Percentiles rank a stretch among this genome's conserved stretches.
phyloP scores from a whole-genome alignment of 2,888 invertebrate species.

The Drosophila barbarae region DNA sequence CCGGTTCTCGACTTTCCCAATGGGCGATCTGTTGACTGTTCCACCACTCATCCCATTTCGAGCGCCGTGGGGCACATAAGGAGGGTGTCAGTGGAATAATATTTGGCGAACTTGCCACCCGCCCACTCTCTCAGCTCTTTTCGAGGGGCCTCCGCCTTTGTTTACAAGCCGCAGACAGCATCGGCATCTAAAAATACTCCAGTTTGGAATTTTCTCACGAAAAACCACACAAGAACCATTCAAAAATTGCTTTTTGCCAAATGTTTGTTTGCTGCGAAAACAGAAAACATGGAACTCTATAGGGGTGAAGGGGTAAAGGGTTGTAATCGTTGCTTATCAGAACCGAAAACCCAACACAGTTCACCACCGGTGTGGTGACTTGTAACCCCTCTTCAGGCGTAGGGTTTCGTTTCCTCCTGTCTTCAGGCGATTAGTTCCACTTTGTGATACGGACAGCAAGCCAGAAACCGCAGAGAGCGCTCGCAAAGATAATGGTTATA shows the following conservation, averaged over 20 bases:
- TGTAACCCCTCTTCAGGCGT: constrained; percentile 3
- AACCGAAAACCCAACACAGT: constrained; percentile 15
- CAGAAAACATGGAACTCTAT: constrained; percentile 2
- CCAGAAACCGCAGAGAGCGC: constrained; percentile 17
- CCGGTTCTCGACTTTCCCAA: constrained; percentile 8
- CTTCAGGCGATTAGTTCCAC: constrained; percentile 21
- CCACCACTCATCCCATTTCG: neutral
- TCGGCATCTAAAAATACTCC: constrained; percentile 37
- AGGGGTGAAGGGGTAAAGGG: neutral
- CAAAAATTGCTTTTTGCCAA: constrained; percentile 16
- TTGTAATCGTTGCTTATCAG: constrained; percentile 21
- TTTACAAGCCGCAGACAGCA: constrained; percentile 30
- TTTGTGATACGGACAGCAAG: constrained; percentile 14
- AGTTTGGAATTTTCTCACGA: constrained; percentile 36
- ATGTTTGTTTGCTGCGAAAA: constrained; percentile 35
- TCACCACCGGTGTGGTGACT: constrained; percentile 23
- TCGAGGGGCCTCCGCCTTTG: constrained; percentile 34
- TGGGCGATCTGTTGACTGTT: constrained; percentile 18
- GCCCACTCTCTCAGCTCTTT: constrained; percentile 6
- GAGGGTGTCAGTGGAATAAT: constrained; percentile 30
- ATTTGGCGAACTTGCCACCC: constrained; percentile 43
- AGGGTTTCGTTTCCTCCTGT: constrained; percentile 11
- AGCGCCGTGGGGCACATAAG: constrained; percentile 4
- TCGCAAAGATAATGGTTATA: constrained; percentile 12
- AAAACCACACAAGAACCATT: constrained; percentile 15